Base-by-base conservation (phyloP, 2,888 invertebrate genomes). In the Leucophenga maculata region DNA sequence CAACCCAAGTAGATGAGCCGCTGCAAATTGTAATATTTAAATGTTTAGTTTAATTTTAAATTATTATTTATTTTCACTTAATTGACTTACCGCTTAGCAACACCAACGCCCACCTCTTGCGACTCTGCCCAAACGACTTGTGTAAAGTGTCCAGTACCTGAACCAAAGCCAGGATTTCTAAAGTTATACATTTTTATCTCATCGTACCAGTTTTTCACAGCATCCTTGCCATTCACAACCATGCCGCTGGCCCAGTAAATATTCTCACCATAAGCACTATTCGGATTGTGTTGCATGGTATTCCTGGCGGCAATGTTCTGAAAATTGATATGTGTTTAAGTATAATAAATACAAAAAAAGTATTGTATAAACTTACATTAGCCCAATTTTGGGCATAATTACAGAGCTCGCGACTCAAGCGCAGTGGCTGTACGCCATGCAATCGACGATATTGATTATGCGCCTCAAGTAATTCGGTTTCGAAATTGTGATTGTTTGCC, bases 111-210 rank as follows among this genome's bases (percentile, higher is more conserved):
- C 13, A 96, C 83, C 80, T 94, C 92, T 66, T 90, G 91, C 69
- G 92, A 93, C 60, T 91, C 92, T 77, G 92, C 92, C 95, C 96
- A 96, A 26, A 96, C 90, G 1, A 96, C 92, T 89, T 96, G 96
- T 0, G 94, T 93, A 83, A 96, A 96, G 85, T 96, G 96, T n/a
- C 95, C 96, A 74, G 94, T 92, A 72, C 90, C 91, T 71, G 90
- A 90, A 8, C 90, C 90, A 1, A 94, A 94, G 71, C 93, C 92
- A 0, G 85, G 83, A 73, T 86, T 89, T 14, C 91, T 91, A 80
- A 93, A 95, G 54, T 90, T 89, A 81, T 94, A 94, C 67, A 91
- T 89, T 71, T 91, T 90, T 39, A 94, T 92, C 88, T 95, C 95
- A 64, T 91, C 90, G 76, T 93, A 95, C 96, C 96, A 97, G 79